Evolutionary conservation across 2,113 vertebrate species (phyloP).

Genomic region (Sinocyclocheilus grahami): DNA sequence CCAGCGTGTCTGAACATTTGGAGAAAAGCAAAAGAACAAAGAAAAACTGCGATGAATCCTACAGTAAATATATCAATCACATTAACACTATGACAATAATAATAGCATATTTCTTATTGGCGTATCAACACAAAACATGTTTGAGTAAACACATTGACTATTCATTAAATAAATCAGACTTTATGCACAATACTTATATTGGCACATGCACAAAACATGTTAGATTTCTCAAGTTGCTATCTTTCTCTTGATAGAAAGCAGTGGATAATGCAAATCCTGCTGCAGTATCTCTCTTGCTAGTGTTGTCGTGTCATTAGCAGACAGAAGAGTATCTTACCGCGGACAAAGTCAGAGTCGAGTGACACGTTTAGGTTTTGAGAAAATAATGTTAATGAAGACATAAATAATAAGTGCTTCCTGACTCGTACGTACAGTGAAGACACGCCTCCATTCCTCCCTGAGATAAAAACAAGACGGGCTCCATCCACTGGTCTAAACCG

Average conservation of each 20-base stretch:
- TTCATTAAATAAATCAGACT: not conserved
- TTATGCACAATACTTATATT: conserved; percentile 23
- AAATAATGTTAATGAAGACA: not conserved
- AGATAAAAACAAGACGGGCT: not conserved
- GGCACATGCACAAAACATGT: not conserved
- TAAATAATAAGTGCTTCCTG: not conserved
- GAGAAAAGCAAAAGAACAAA: not conserved
- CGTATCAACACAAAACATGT: not conserved
- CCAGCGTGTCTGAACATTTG: not conserved
- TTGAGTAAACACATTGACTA: not conserved
- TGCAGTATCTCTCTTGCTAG: not conserved
- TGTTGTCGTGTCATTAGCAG: not conserved
- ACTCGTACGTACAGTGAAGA: not conserved
- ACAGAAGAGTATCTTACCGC: not conserved
- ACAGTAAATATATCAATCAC: not conserved
- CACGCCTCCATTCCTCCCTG: not conserved
- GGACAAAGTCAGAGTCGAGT: not conserved
- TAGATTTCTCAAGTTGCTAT: not conserved
- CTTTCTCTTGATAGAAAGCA: not conserved
- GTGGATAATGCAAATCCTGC: not conserved
- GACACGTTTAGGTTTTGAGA: not conserved
- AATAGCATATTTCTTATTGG: not conserved
- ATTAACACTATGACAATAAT: no score
- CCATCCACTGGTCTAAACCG: no score
- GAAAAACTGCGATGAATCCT: not conserved